phyloP scores from a whole-genome alignment of 1,140 invertebrate genomes.

The Zeugodacus cucurbitae region DNA sequence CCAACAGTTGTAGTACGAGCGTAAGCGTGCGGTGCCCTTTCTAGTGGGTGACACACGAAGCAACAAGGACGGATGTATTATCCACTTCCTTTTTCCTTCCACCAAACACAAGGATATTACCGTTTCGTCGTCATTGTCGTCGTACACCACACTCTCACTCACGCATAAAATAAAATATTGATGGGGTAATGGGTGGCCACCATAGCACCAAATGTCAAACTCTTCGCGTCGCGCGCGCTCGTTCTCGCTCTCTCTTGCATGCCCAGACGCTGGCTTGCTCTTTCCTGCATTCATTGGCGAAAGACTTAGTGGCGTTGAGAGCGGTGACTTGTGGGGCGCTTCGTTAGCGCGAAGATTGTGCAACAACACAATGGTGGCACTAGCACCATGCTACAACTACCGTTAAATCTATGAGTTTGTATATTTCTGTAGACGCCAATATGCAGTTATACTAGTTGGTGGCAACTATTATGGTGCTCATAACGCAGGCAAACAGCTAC shows the following conservation, averaged over 20 bases:
- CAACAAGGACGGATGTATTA: constrained; percentile 68
- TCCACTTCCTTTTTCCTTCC: constrained; percentile 67
- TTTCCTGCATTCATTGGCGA: background rate
- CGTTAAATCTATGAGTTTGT: background rate
- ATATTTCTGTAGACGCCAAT: background rate
- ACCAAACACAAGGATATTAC: constrained; percentile 67
- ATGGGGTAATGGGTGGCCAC: background rate
- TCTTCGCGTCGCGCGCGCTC: background rate
- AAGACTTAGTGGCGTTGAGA: background rate
- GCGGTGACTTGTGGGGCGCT: background rate
- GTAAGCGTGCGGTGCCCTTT: constrained; percentile 48
- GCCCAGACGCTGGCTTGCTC: background rate
- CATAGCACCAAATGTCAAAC: background rate
- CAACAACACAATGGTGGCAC: background rate
- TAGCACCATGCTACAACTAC: background rate
- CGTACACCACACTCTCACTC: constrained; percentile 34
- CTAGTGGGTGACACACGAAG: constrained; percentile 67
- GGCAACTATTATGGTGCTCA: constrained; percentile 17
- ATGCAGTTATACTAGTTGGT: background rate
- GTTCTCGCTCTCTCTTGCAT: background rate
- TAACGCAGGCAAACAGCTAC: background rate
- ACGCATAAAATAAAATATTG: background rate
- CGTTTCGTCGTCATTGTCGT: constrained; percentile 61
- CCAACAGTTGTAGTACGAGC: constrained; percentile 10
- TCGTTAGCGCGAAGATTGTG: background rate